These are phyloP conservation scores for Heterodera filipjevi DNA, from an alignment of 2,888 invertebrate species.

Conservation along the genomic window DNA sequence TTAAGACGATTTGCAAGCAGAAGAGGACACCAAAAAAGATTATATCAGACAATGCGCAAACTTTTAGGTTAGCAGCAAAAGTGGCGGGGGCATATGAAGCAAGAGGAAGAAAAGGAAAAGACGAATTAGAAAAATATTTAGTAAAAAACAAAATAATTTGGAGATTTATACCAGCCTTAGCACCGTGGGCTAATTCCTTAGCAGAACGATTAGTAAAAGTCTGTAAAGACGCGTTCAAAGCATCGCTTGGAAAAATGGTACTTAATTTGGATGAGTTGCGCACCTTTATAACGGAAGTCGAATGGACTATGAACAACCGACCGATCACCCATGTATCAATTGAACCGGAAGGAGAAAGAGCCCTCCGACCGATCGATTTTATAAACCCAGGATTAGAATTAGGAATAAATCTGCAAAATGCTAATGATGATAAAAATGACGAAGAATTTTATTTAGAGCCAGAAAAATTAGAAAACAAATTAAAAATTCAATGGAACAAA, in stretches of 20 bases:
- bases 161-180: constrained; percentile 21
- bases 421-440: not conserved
- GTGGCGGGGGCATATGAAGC: not conserved
- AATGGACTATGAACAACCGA: constrained; percentile 17
- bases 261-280: constrained; percentile 15
- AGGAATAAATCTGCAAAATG: too few species aligned
- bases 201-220: constrained; percentile 19
- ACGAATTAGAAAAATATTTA: constrained; percentile 8
- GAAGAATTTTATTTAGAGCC: not conserved
- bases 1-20: constrained; percentile 64
- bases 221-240: constrained; percentile 17
- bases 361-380: constrained; percentile 27
- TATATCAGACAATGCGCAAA: constrained; percentile 65
- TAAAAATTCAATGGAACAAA: not conserved
- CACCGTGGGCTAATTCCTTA: constrained; percentile 17
- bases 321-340: constrained; percentile 22
- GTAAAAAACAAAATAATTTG: constrained; percentile 14
- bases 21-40: constrained; percentile 59
- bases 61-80: constrained; percentile 60
- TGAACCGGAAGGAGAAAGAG: not conserved
- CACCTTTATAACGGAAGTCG: constrained; percentile 19
- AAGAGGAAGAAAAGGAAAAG: constrained; percentile 10
- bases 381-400: constrained; percentile 2
- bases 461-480: not conserved
- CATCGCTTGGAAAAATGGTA: constrained; percentile 4